Conservation (phyloP, 2,113 vertebrate genomes). For the Ptilonorhynchus violaceus region DNA sequence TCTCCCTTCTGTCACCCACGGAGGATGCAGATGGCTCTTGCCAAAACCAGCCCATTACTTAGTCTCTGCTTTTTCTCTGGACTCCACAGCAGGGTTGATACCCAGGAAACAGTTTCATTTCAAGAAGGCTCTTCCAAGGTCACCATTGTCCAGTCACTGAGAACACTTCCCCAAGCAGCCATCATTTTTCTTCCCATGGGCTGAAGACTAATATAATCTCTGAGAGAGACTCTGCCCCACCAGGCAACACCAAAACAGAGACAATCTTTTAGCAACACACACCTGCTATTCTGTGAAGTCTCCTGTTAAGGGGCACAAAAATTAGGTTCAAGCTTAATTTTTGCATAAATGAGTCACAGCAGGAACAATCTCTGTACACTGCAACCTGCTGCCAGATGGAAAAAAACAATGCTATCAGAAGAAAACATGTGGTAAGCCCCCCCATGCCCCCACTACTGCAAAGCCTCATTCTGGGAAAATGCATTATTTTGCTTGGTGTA, state of each 20-base stretch:
- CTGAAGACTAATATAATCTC: not conserved
- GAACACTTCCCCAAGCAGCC: not conserved
- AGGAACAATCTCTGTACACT: not conserved
- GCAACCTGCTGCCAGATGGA: constrained; percentile 41
- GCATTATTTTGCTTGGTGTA: not conserved
- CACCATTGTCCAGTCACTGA: not conserved
- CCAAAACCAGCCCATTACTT: not conserved
- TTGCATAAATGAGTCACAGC: constrained; percentile 40
- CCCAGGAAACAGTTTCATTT: accelerated
- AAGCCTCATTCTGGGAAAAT: constrained; percentile 6
- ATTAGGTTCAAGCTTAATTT: not conserved
- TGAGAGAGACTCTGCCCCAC: not conserved
- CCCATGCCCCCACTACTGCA: not conserved
- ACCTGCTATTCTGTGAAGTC: not conserved
- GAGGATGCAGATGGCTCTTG: not conserved
- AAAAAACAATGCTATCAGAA: constrained; percentile 50
- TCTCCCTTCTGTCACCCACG: not conserved
- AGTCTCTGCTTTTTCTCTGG: not conserved
- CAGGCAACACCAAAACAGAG: not conserved
- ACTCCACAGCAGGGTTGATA: not conserved
- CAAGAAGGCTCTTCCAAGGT: not conserved
- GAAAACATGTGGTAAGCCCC: constrained; percentile 16
- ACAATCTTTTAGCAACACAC: not conserved
- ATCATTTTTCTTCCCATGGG: accelerated
- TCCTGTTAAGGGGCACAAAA: not conserved